These are phyloP conservation scores for Rhea americana DNA, from an alignment of 2,113 vertebrate genomes.

Conservation along the genomic window DNA sequence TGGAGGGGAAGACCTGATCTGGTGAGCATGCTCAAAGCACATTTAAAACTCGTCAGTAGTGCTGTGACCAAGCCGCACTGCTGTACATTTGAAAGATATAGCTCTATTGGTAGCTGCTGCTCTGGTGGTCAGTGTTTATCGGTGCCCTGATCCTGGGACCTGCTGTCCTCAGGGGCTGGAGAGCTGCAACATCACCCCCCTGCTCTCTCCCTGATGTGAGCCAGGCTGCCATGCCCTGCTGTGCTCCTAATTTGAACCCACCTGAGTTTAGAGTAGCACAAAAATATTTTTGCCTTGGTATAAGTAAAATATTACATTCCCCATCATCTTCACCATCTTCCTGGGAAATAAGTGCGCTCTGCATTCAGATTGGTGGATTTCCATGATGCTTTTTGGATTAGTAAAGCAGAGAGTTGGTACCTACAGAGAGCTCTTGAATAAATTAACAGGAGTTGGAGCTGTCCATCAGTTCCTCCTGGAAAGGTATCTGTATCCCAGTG, in stretches of 20 bases:
- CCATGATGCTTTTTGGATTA: background rate
- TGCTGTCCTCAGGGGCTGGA: background rate
- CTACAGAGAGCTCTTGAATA: background rate
- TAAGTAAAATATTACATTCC: background rate
- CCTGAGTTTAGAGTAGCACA: background rate
- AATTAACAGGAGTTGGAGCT: background rate
- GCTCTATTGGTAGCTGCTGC: background rate
- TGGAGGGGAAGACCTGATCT: accelerated
- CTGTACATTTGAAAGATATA: background rate
- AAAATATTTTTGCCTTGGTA: accelerated
- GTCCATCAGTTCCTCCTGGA: background rate
- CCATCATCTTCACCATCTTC: background rate
- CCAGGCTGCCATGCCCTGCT: accelerated
- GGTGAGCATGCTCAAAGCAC: background rate
- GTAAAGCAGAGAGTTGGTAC: background rate
- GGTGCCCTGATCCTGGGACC: background rate
- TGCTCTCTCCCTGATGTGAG: background rate
- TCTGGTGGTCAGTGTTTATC: background rate
- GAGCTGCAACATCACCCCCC: background rate
- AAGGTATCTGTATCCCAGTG: background rate
- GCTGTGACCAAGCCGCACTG: background rate
- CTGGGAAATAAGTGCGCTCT: background rate
- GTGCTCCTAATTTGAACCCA: background rate
- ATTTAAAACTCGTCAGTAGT: background rate
- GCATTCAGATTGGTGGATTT: background rate